phyloP scores from a whole-genome alignment of 2,113 vertebrate genomes.

The Ifrita kowaldi region DNA sequence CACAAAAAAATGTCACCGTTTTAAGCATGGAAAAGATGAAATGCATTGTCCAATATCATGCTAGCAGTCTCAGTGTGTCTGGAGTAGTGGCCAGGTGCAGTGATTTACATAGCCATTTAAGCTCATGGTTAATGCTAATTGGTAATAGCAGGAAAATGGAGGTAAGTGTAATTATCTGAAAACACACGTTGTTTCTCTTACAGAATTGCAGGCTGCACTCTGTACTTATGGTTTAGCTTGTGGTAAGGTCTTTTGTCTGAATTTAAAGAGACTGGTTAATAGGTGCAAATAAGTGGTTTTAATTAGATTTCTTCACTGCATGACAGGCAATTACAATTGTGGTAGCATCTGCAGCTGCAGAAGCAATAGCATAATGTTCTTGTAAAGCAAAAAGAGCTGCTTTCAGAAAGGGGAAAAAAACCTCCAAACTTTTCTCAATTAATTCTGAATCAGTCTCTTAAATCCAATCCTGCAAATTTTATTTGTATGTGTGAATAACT shows the following conservation, averaged over 20 bases:
- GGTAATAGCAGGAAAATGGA: conserved; percentile 1
- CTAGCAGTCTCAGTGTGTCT: not conserved
- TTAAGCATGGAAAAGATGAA: not conserved
- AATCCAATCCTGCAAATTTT: not conserved
- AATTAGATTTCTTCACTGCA: not conserved
- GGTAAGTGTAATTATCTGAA: conserved; percentile 20
- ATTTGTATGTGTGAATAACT: not conserved
- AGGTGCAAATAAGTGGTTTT: conserved; percentile 37
- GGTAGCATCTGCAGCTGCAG: conserved; percentile 14
- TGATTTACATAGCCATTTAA: not conserved
- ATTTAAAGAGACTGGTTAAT: conserved; percentile 30
- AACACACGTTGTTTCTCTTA: not conserved
- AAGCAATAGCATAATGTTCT: not conserved
- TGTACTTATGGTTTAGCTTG: not conserved
- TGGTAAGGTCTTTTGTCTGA: conserved; percentile 31
- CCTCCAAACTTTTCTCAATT: not conserved
- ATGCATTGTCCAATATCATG: not conserved
- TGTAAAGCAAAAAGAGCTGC: not conserved
- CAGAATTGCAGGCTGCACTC: not conserved
- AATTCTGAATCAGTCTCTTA: not conserved
- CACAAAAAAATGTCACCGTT: not conserved
- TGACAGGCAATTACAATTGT: conserved; percentile 18
- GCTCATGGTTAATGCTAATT: conserved; percentile 2
- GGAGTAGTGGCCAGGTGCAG: not conserved
- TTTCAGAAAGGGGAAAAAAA: not conserved